These are phyloP conservation scores for Paelopatides confundens DNA, from an alignment of 53 echinoderm and acorn worm genomes.

Conservation along the genomic window DNA sequence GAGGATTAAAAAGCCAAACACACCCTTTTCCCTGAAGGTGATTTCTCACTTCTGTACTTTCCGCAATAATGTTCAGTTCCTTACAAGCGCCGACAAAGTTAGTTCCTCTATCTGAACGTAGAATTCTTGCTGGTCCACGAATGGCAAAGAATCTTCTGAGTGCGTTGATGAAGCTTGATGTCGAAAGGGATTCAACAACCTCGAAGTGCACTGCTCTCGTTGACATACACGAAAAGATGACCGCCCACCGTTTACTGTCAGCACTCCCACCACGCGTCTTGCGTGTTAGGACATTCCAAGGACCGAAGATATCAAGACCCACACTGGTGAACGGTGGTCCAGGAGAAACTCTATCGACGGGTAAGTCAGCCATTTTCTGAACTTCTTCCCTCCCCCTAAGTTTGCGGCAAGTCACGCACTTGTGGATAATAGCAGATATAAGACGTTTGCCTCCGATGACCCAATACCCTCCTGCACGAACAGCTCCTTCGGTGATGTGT, in stretches of 20 bases:
- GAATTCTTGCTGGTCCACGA: conserved; percentile 37
- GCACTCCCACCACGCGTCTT: conserved; percentile 50
- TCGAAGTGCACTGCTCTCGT: conserved; percentile 53
- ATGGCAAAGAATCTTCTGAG: conserved; percentile 60
- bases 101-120: conserved; percentile 60
- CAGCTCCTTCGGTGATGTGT: too few species aligned
- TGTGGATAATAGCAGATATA: conserved; percentile 45
- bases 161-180: conserved; percentile 61
- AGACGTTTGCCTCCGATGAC: conserved; percentile 53
- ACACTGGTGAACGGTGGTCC: too few species aligned
- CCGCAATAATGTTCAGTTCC: conserved; percentile 29
- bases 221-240: conserved; percentile 43
- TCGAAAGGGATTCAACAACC: conserved; percentile 39
- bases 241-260: conserved; percentile 53
- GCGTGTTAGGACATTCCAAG: conserved; percentile 48
- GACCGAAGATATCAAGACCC: too few species aligned
- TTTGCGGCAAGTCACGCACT: conserved; percentile 59
- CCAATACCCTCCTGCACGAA: conserved; percentile 68
- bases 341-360: too few species aligned
- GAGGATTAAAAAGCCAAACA: conserved; percentile 66
- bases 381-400: conserved; percentile 45
- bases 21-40: conserved; percentile 11
- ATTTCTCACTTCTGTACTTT: neutral
- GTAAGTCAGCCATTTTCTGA: conserved; percentile 68
- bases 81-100: conserved; percentile 70